phyloP scores from a whole-genome alignment of 2,888 invertebrate genomes.

The Folsomia candida region DNA sequence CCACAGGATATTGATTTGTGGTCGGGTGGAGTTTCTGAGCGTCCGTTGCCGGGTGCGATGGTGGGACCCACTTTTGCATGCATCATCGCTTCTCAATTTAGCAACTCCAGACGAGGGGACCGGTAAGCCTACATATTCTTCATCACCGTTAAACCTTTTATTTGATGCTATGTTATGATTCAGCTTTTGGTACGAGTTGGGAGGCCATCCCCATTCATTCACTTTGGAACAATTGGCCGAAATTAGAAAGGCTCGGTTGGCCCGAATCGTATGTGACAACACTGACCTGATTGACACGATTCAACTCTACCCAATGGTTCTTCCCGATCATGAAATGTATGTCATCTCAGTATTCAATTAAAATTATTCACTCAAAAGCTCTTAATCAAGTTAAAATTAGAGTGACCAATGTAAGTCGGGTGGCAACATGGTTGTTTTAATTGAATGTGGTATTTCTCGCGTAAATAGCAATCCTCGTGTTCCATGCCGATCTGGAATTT shows the following conservation, averaged over 20 bases:
- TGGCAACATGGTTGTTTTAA: not conserved
- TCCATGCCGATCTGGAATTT: constrained; percentile 81
- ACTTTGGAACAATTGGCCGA: constrained; percentile 80
- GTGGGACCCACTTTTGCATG: constrained; percentile 92
- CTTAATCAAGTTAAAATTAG: not conserved
- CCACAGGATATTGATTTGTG: constrained; percentile 90
- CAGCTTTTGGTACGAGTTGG: constrained; percentile 87
- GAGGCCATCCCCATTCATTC: constrained; percentile 87
- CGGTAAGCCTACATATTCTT: no score
- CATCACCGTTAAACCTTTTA: no score
- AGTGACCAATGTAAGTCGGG: not conserved
- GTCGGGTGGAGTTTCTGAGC: constrained; percentile 91
- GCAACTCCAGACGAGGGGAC: constrained; percentile 82
- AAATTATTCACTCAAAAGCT: not conserved
- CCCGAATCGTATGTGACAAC: constrained; percentile 85
- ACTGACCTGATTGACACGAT: constrained; percentile 87
- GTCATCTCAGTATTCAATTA: constrained; percentile 53
- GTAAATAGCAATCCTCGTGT: constrained; percentile 92
- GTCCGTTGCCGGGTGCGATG: constrained; percentile 85
- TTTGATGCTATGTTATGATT: no score
- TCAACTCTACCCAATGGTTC: constrained; percentile 86
- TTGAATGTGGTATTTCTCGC: no score
- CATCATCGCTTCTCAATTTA: constrained; percentile 88
- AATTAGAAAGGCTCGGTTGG: constrained; percentile 74
- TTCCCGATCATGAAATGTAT: constrained; percentile 90